These are phyloP conservation scores for Calameuta idolon DNA, from an alignment of 2,888 invertebrate species.

Conservation along the genomic window DNA sequence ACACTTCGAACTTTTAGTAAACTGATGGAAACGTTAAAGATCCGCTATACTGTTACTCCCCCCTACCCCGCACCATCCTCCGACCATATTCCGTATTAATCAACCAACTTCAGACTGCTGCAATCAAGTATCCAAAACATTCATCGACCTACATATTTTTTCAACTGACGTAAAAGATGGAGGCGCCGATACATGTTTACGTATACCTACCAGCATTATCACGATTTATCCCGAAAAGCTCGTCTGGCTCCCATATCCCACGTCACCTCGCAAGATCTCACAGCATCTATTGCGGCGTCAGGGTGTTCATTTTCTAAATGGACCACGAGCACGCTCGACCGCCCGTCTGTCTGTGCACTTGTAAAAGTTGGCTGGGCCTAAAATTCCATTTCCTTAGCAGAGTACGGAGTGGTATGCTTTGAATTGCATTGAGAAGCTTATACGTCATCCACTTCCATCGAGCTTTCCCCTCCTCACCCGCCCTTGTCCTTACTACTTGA, in stretches of 20 bases:
- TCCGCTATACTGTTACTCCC: too few relatives aligned
- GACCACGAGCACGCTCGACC: conserved; percentile 38
- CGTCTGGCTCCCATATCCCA: not conserved
- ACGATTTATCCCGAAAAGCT: not conserved
- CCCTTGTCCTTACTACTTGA: not conserved
- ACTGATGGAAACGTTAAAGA: too few relatives aligned
- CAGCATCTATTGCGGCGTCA: not conserved
- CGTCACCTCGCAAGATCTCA: not conserved
- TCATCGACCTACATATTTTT: not conserved
- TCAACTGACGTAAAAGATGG: not conserved
- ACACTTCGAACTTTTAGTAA: not conserved
- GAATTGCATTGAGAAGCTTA: conserved; percentile 20
- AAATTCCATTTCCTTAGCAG: conserved; percentile 15
- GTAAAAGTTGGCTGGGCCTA: not conserved
- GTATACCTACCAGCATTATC: not conserved
- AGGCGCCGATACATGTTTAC: not conserved
- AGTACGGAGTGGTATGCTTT: conserved; percentile 11
- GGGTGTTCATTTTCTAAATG: conserved; percentile 54
- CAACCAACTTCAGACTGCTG: not conserved
- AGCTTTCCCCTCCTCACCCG: not conserved
- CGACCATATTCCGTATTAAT: too few relatives aligned
- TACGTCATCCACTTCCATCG: not conserved
- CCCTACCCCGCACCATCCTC: too few relatives aligned
- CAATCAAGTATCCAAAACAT: not conserved
- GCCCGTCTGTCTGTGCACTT: not conserved